phyloP scores from a whole-genome alignment of 2,113 vertebrate genomes.

The Labeo rohita region DNA sequence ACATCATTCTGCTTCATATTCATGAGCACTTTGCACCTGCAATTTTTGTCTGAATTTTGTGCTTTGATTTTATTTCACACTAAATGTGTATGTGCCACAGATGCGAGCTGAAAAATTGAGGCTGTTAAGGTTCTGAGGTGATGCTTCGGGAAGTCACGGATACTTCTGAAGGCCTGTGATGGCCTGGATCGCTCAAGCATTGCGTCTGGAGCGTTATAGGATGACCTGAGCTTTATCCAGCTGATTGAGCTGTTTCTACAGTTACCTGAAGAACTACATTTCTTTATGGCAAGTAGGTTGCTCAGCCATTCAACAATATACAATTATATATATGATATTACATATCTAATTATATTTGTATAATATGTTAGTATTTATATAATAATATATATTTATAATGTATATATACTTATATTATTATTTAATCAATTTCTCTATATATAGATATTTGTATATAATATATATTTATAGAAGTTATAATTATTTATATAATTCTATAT shows the following conservation, averaged over 20 bases:
- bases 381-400: too few relatives aligned
- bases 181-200: conserved; percentile 15
- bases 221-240: background rate
- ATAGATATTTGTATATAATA: too few relatives aligned
- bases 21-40: background rate
- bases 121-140: background rate
- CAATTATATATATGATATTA: too few relatives aligned
- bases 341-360: too few relatives aligned
- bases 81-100: background rate
- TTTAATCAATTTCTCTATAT: too few relatives aligned
- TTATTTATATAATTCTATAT: too few relatives aligned
- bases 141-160: background rate
- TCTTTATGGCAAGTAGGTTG: too few relatives aligned
- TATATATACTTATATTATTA: too few relatives aligned
- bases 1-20: background rate
- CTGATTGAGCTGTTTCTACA: conserved; percentile 5
- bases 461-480: too few relatives aligned
- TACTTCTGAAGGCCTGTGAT: conserved; percentile 28
- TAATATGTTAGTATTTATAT: too few relatives aligned
- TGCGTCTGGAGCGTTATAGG: background rate
- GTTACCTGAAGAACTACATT: conserved; percentile 9
- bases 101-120: background rate
- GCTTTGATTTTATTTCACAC: background rate
- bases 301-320: too few relatives aligned
- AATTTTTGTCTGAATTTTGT: background rate